Conservation (phyloP, 2,113 vertebrate genomes). For the Daphoenositta chrysoptera region DNA sequence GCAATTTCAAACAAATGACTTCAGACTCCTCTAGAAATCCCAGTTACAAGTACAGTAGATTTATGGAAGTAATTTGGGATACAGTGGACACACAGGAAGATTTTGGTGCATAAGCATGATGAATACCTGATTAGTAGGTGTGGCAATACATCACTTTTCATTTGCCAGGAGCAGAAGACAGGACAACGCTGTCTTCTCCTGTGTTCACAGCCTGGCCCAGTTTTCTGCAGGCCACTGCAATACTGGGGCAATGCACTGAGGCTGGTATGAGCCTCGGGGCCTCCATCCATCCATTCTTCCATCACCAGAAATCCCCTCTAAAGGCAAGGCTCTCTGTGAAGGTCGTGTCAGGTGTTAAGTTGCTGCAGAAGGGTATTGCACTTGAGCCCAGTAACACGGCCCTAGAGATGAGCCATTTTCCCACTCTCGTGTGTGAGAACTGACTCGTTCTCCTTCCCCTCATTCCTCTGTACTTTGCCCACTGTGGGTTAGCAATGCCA, state of each 20-base stretch:
- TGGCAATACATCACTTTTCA: not conserved
- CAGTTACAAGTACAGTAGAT: not conserved
- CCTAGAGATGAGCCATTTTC: not conserved
- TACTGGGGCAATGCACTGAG: not conserved
- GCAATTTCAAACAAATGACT: not conserved
- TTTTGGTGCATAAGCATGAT: not conserved
- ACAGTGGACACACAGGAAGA: not conserved
- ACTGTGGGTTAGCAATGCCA: not conserved
- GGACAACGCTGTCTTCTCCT: fast-evolving
- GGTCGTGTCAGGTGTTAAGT: not conserved
- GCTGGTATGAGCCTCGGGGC: not conserved
- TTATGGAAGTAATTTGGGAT: not conserved
- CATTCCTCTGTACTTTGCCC: not conserved
- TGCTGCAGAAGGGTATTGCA: not conserved
- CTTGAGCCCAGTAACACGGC: not conserved
- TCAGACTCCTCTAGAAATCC: not conserved
- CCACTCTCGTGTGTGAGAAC: fast-evolving
- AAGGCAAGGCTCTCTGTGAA: not conserved
- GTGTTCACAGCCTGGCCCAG: not conserved
- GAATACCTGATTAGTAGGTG: not conserved
- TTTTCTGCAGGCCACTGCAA: not conserved
- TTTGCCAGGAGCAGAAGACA: not conserved
- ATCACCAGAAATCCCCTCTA: not conserved
- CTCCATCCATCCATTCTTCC: not conserved
- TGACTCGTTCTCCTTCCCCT: not conserved